phyloP scores from a whole-genome alignment of 92 coral and sea anemone species.

The Blastomussa wellsi region DNA sequence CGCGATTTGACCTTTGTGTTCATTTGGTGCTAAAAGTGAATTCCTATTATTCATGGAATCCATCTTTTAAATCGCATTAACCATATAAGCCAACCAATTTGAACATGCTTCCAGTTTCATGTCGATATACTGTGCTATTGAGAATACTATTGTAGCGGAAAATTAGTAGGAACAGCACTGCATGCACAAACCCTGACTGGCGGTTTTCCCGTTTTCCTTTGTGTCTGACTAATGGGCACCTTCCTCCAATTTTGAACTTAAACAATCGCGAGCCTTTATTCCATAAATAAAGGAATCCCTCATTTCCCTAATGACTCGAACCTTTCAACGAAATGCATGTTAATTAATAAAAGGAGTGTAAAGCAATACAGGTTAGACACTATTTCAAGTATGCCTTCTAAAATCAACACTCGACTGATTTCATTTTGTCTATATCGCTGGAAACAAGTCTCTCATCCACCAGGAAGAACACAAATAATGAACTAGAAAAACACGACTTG shows the following conservation, averaged over 20 bases:
- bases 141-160: background rate
- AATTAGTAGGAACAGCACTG: background rate
- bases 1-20: constrained; percentile 20
- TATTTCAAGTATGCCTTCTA: constrained; percentile 19
- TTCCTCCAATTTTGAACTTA: background rate
- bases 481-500: background rate
- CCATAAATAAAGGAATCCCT: background rate
- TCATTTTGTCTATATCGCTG: background rate
- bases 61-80: background rate
- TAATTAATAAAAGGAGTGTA: background rate
- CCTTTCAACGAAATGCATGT: background rate
- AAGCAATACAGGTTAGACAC: constrained; percentile 2
- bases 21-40: background rate
- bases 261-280: background rate
- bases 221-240: background rate
- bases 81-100: background rate
- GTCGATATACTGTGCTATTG: background rate
- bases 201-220: background rate
- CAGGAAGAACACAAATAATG: too few relatives aligned
- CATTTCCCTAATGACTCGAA: background rate
- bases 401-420: background rate
- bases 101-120: background rate
- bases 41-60: background rate
- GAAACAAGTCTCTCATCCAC: background rate
- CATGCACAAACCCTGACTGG: too few relatives aligned